phyloP scores from a whole-genome alignment of 2,888 invertebrate species.

The Drosophila acutilabella region DNA sequence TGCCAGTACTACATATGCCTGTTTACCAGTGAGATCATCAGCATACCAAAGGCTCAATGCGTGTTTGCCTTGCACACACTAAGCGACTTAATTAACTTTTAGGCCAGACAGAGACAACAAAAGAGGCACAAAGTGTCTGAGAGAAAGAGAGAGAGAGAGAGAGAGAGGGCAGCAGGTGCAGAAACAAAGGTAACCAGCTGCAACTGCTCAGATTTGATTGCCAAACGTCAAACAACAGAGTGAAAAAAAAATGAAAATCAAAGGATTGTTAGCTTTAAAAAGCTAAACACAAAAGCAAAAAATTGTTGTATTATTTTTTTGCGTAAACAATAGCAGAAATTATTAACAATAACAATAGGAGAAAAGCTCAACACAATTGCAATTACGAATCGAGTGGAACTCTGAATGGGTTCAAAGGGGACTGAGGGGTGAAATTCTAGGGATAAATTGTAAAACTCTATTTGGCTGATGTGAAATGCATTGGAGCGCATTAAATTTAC shows the following conservation, averaged over 20 bases:
- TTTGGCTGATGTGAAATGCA: slow-evolving; percentile 62
- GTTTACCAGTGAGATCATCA: slow-evolving; percentile 55
- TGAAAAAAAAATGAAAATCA: slow-evolving; percentile 28
- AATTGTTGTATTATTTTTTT: neutral
- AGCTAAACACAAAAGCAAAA: slow-evolving; percentile 3
- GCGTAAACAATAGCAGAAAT: slow-evolving; percentile 55
- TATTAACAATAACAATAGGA: slow-evolving; percentile 71
- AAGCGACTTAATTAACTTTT: slow-evolving; percentile 53
- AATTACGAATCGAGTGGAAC: slow-evolving; percentile 29
- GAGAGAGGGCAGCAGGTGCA: neutral
- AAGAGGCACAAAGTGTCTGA: neutral
- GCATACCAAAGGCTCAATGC: slow-evolving; percentile 35
- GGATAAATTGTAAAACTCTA: slow-evolving; percentile 55
- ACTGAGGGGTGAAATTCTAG: neutral
- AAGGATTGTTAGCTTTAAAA: slow-evolving; percentile 33
- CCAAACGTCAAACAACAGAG: slow-evolving; percentile 36
- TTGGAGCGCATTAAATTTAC: slow-evolving; percentile 69
- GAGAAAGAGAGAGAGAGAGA: neutral
- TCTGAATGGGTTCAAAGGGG: neutral
- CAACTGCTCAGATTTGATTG: slow-evolving; percentile 32
- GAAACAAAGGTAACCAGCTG: neutral
- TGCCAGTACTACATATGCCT: slow-evolving; percentile 5
- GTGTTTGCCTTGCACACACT: slow-evolving; percentile 40
- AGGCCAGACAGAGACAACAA: slow-evolving; percentile 5
- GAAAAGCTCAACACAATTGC: slow-evolving; percentile 45